Percentiles rank a stretch among this genome's conserved stretches.
Conservation (phyloP, 2,113 vertebrate genomes). For the Zosterops pallidus region DNA sequence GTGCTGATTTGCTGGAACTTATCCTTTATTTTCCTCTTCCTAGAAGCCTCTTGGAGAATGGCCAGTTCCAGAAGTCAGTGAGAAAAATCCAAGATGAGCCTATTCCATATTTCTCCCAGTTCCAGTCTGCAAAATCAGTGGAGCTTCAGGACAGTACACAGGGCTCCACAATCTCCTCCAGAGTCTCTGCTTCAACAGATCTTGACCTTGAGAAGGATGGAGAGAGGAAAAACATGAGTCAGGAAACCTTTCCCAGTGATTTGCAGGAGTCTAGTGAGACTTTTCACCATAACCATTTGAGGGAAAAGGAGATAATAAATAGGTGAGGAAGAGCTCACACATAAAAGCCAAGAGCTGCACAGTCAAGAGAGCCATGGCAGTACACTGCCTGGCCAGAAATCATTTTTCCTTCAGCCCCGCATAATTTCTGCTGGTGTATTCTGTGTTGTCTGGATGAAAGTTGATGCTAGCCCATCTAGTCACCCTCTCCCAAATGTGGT, state of each 20-base stretch:
- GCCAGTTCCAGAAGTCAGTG: constrained; percentile 75
- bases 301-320: constrained; percentile 57
- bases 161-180: not conserved
- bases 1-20: not conserved
- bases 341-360: not conserved
- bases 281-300: constrained; percentile 2
- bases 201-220: not conserved
- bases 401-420: not conserved
- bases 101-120: constrained; percentile 79
- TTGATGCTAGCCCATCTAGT: fast-evolving
- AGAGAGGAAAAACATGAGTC: not conserved
- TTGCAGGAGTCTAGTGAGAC: not conserved
- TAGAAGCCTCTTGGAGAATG: constrained; percentile 83
- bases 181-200: not conserved
- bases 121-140: constrained; percentile 36
- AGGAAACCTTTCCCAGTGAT: not conserved
- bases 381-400: not conserved
- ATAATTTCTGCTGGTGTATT: not conserved
- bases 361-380: not conserved
- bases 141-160: not conserved
- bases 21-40: not conserved
- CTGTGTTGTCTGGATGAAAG: not conserved
- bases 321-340: constrained; percentile 65
- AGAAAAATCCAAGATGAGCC: constrained; percentile 62
- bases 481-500: not conserved